Evolutionary conservation across 2,888 invertebrate genomes (phyloP), one percentile per base, ranked within the genome.

Genomic region (Leptopilina myrica): DNA sequence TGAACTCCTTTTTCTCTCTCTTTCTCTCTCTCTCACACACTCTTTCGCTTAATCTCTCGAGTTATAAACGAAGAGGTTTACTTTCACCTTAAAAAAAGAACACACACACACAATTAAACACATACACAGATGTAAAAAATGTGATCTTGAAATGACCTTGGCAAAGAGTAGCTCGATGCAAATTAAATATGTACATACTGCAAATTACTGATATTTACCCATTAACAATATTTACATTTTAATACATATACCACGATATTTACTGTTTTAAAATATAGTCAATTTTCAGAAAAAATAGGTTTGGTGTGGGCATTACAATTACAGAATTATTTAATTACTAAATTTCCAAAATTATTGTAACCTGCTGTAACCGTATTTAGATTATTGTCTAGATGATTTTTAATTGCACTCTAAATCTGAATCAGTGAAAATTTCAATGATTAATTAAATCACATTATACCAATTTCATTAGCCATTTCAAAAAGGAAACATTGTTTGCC

Each of bases 101-200:
- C n/a, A n/a, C n/a, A 33, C 9, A 20, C n/a, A n/a, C 62, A 15
- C 6, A 43, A n/a, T n/a, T n/a, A 8, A 8, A 43, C 8, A 43
- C 8, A 43, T 43, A 43, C 43, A 43, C 8, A 43, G 6, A 43
- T 43, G 8, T 43, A 43, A 62, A 15, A 62, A 15, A 62, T 8
- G 26, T 6, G 49, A 69, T 69, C 67, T 26, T 69, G 20, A 69
- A 69, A 20, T 69, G 65, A 66, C 65, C 65, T 53, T 69, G 49
- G 12, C 46, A 69, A 26, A 53, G 12, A 49, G 20, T 69, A 53
- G 26, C 46, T 69, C 12, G 20, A 46, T 49, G 12, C 15, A 20
- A 46, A 67, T 11, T 49, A 67, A 67, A 46, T 49, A 15, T 15
- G 43, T 59, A 46, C 66, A 2, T 43, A 67, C 59, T 15, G 59